phyloP scores from a whole-genome alignment of 2,113 vertebrate genomes.

The Desmodus rotundus region DNA sequence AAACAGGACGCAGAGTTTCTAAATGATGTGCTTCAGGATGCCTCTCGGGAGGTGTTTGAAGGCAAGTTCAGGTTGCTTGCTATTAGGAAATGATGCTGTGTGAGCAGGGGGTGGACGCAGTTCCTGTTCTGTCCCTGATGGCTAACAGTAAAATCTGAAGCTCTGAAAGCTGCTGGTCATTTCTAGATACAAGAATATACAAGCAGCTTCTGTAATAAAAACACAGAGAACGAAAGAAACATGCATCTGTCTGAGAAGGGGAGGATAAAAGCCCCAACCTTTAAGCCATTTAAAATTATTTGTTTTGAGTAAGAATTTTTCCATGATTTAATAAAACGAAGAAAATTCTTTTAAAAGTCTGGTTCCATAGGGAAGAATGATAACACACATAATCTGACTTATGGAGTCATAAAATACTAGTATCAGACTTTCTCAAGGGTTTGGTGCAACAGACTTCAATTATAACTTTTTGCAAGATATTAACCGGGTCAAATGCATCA shows the following conservation, averaged over 20 bases:
- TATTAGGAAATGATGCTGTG: slow-evolving; percentile 61
- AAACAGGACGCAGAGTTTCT: slow-evolving; percentile 60
- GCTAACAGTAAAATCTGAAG: slow-evolving; percentile 61
- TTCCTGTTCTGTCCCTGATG: slow-evolving; percentile 73
- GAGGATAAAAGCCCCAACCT: not conserved
- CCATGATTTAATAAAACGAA: slow-evolving; percentile 44
- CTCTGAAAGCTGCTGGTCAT: slow-evolving; percentile 59
- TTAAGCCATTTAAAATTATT: slow-evolving; percentile 25
- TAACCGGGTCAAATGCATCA: not conserved
- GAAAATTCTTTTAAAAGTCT: not conserved
- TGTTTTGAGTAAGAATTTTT: not conserved
- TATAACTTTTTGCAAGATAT: slow-evolving; percentile 25
- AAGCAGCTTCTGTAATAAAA: slow-evolving; percentile 55
- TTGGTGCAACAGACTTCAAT: not conserved
- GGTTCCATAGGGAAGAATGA: slow-evolving; percentile 11
- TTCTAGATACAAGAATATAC: slow-evolving; percentile 39
- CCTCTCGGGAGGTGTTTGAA: slow-evolving; percentile 50
- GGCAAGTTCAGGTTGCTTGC: slow-evolving; percentile 63
- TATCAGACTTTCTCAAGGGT: not conserved
- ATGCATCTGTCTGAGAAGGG: not conserved
- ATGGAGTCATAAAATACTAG: slow-evolving; percentile 4
- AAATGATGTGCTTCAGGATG: slow-evolving; percentile 55
- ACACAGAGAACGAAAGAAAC: not conserved
- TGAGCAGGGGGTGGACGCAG: slow-evolving; percentile 47
- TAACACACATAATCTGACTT: not conserved